Percentiles rank a stretch among this genome's conserved stretches.
phyloP scores from a whole-genome alignment of 2,113 vertebrate species.

The Petrocephalus zakoni region DNA sequence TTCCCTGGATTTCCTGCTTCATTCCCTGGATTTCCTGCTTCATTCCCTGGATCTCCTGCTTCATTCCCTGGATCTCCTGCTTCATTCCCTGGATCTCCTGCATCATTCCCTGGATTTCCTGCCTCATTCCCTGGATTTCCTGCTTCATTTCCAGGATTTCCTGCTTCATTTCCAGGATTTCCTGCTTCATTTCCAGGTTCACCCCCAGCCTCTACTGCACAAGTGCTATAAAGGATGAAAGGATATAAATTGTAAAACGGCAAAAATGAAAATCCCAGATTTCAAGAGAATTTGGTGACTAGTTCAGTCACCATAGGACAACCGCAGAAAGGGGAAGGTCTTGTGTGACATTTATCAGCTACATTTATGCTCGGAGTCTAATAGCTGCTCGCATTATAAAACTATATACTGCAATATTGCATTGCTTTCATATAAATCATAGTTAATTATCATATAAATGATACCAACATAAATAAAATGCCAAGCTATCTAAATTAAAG shows the following conservation, averaged over 20 bases:
- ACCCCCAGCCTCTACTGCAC: background rate
- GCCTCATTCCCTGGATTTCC: background rate
- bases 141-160: background rate
- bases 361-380: background rate
- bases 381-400: background rate
- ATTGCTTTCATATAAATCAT: background rate
- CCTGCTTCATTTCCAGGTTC: background rate
- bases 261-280: background rate
- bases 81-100: background rate
- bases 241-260: background rate
- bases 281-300: background rate
- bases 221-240: background rate
- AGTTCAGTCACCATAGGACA: background rate
- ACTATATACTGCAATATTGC: background rate
- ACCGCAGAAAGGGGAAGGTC: background rate
- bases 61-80: too few species aligned
- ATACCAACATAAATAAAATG: background rate
- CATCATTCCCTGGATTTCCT: background rate
- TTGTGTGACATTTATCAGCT: background rate
- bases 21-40: too few species aligned
- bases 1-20: too few species aligned
- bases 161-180: background rate
- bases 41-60: too few species aligned
- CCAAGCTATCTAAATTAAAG: background rate
- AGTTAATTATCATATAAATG: background rate